These are phyloP conservation scores for Zaprionus lachaisei DNA, from an alignment of 1,140 invertebrate species.

Conservation along the genomic window DNA sequence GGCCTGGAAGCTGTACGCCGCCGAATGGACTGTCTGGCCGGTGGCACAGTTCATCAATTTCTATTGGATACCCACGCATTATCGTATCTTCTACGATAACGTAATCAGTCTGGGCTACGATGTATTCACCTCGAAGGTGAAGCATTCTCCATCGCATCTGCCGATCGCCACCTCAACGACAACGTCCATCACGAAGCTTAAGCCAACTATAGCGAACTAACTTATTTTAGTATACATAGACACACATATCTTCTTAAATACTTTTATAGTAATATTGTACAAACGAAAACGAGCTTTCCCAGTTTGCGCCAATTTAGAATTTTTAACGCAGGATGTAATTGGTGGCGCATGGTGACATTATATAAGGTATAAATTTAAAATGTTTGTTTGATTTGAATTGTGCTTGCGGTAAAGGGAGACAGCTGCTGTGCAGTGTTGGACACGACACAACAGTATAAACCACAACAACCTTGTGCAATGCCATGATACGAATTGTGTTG, in stretches of 20 bases:
- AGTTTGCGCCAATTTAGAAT: slow-evolving; percentile 7
- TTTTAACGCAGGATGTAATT: slow-evolving; percentile 14
- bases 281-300: slow-evolving; percentile 5
- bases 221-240: slow-evolving; percentile 6
- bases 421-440: not conserved
- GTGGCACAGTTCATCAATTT: slow-evolving; percentile 95
- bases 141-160: slow-evolving; percentile 85
- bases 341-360: slow-evolving; percentile 1
- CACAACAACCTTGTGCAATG: not conserved
- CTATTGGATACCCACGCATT: slow-evolving; percentile 92
- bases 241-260: slow-evolving; percentile 21
- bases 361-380: not conserved
- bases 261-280: slow-evolving; percentile 22
- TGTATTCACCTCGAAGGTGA: slow-evolving; percentile 96
- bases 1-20: slow-evolving; percentile 90
- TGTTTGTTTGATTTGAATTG: not conserved
- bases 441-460: too few species aligned
- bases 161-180: slow-evolving; percentile 44
- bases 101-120: slow-evolving; percentile 96
- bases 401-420: not conserved
- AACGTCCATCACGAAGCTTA: slow-evolving; percentile 39
- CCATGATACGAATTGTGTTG: not conserved
- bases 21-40: slow-evolving; percentile 94
- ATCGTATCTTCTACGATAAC: slow-evolving; percentile 95
- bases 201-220: slow-evolving; percentile 28